phyloP scores from a whole-genome alignment of 1,140 invertebrate species.

The Andricus grossulariae region DNA sequence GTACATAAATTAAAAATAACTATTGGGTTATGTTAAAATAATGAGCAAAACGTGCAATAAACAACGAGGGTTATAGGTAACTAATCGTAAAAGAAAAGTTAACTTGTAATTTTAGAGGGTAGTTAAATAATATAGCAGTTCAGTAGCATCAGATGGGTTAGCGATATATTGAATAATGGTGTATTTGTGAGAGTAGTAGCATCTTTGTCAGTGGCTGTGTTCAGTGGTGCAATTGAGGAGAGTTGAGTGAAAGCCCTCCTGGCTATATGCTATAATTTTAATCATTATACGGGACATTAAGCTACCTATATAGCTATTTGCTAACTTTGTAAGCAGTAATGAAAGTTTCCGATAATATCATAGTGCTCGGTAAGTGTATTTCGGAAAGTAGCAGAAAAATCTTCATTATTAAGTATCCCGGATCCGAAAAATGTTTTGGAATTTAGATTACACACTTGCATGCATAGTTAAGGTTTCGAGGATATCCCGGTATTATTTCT shows the following conservation, averaged over 20 bases:
- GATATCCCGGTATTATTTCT: no score
- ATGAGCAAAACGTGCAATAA: slow-evolving; percentile 15
- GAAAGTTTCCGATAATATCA: background rate
- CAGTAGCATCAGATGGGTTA: slow-evolving; percentile 42
- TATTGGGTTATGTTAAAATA: background rate
- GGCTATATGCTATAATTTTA: slow-evolving; percentile 20
- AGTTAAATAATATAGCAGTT: background rate
- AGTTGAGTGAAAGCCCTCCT: slow-evolving; percentile 39
- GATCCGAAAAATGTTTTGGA: background rate
- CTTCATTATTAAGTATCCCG: background rate
- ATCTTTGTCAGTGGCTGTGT: slow-evolving; percentile 12
- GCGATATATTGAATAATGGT: slow-evolving; percentile 50
- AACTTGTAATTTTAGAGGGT: background rate
- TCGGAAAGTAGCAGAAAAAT: background rate
- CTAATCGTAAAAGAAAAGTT: background rate
- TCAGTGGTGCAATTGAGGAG: slow-evolving; percentile 9
- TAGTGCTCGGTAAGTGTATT: background rate
- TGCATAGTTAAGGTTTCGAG: background rate
- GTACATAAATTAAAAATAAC: background rate
- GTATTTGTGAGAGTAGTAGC: slow-evolving; percentile 52
- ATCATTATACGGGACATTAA: slow-evolving; percentile 25
- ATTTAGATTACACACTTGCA: background rate
- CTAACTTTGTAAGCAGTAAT: slow-evolving; percentile 16
- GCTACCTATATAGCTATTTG: slow-evolving; percentile 12
- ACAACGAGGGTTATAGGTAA: background rate